These are phyloP conservation scores for Ophraella communa DNA, from an alignment of 2,888 invertebrate species.

Conservation along the genomic window DNA sequence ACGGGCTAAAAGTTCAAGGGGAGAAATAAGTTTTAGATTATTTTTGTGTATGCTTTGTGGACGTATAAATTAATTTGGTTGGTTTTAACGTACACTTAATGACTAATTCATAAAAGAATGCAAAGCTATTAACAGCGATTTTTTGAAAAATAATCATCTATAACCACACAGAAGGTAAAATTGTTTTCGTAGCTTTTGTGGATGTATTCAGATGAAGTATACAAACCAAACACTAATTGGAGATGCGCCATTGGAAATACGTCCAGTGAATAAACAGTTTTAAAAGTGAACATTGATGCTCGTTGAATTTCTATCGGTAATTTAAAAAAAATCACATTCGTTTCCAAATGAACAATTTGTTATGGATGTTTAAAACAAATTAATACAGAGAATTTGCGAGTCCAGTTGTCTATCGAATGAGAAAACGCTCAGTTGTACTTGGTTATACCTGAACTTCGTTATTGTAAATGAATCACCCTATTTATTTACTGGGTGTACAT, in stretches of 20 bases:
- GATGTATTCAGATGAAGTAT: not conserved
- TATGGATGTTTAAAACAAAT: too few species aligned
- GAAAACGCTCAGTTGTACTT: too few species aligned
- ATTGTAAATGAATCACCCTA: too few species aligned
- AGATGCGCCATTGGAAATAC: not conserved
- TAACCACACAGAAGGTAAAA: not conserved
- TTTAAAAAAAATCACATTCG: too few species aligned
- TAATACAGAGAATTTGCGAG: too few species aligned
- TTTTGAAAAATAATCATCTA: not conserved
- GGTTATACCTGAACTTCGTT: too few species aligned
- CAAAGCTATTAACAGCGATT: not conserved
- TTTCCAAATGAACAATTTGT: too few species aligned
- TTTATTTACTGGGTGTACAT: too few species aligned
- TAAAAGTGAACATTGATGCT: not conserved
- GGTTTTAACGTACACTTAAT: too few species aligned
- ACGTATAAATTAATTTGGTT: not conserved
- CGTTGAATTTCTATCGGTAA: not conserved
- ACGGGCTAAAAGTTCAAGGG: constrained; percentile 7
- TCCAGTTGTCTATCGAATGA: too few species aligned
- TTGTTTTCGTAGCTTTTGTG: not conserved
- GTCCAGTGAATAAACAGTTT: not conserved
- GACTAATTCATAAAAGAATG: too few species aligned
- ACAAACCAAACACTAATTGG: not conserved
- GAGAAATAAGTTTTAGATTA: not conserved
- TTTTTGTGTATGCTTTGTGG: not conserved